Percentiles rank a stretch among this genome's conserved stretches.
Evolutionary conservation across 2,797 vertebrate species (phyloP).

Genomic region (Alca torda): DNA sequence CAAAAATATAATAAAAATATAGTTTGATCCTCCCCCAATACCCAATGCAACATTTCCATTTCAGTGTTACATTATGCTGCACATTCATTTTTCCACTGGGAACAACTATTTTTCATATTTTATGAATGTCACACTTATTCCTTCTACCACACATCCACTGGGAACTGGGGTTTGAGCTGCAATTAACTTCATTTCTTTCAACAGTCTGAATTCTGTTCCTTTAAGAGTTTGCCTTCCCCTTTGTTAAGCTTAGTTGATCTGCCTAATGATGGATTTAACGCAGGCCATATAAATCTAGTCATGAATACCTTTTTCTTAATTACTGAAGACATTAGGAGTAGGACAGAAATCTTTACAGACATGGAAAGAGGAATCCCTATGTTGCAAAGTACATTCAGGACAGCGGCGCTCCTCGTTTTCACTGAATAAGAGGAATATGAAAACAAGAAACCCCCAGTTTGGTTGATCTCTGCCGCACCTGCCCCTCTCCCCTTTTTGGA

Average conservation of each 20-base stretch:
- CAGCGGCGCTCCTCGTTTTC: background rate
- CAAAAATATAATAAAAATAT: background rate
- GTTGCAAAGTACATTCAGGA: background rate
- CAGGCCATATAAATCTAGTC: background rate
- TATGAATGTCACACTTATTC: background rate
- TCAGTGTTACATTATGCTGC: background rate
- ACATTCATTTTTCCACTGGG: background rate
- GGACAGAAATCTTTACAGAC: background rate
- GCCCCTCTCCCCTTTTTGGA: background rate
- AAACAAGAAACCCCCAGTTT: background rate
- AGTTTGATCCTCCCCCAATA: background rate
- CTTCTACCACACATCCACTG: background rate
- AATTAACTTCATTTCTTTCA: background rate
- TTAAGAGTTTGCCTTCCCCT: slow-evolving; percentile 20
- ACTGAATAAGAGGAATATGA: background rate
- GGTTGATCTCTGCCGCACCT: background rate
- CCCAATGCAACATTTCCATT: background rate
- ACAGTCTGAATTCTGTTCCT: background rate
- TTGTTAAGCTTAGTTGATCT: slow-evolving; percentile 51
- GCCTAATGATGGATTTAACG: slow-evolving; percentile 57
- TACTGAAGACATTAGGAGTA: background rate
- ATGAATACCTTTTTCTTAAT: slow-evolving; percentile 20
- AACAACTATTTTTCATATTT: background rate
- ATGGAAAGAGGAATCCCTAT: background rate
- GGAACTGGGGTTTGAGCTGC: background rate